Conservation (phyloP, 2,888 invertebrate species). For the Chymomyza fuscimana region DNA sequence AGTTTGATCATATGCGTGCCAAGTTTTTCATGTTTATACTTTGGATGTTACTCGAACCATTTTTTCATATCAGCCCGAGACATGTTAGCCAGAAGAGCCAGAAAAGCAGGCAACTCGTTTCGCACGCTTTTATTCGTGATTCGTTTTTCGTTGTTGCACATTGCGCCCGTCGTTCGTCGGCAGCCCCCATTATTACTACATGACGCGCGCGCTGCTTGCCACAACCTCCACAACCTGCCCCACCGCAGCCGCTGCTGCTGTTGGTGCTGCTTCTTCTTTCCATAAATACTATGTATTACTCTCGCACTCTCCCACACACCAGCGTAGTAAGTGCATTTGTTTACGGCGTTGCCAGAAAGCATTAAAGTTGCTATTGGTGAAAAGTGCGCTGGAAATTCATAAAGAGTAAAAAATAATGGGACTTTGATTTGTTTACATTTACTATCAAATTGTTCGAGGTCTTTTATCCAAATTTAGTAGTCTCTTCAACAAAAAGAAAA, state of each 20-base stretch:
- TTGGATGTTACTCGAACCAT: conserved; percentile 28
- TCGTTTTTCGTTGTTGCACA: conserved; percentile 31
- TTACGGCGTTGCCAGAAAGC: conserved; percentile 3
- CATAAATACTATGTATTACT: conserved; percentile 65
- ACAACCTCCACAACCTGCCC: conserved; percentile 35
- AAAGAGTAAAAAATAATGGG: too few species aligned
- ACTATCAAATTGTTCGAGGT: too few species aligned
- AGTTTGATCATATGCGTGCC: not conserved
- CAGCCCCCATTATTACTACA: conserved; percentile 51
- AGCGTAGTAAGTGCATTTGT: conserved; percentile 8
- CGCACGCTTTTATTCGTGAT: conserved; percentile 50
- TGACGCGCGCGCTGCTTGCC: conserved; percentile 26
- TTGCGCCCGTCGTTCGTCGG: conserved; percentile 25
- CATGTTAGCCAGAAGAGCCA: not conserved
- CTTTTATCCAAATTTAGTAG: too few species aligned
- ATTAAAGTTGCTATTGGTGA: not conserved
- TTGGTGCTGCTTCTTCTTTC: conserved; percentile 48
- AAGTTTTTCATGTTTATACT: conserved; percentile 14
- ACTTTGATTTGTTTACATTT: too few species aligned
- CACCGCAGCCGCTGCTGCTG: conserved; percentile 25
- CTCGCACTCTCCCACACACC: conserved; percentile 5
- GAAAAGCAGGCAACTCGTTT: conserved; percentile 42
- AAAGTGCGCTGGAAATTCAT: not conserved
- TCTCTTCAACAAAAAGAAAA: too few species aligned
- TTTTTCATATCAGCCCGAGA: conserved; percentile 42